Percentiles rank a stretch among this genome's conserved stretches.
These are phyloP conservation scores for Tupaia tana DNA, from an alignment of 2,113 vertebrate genomes.

Conservation along the genomic window DNA sequence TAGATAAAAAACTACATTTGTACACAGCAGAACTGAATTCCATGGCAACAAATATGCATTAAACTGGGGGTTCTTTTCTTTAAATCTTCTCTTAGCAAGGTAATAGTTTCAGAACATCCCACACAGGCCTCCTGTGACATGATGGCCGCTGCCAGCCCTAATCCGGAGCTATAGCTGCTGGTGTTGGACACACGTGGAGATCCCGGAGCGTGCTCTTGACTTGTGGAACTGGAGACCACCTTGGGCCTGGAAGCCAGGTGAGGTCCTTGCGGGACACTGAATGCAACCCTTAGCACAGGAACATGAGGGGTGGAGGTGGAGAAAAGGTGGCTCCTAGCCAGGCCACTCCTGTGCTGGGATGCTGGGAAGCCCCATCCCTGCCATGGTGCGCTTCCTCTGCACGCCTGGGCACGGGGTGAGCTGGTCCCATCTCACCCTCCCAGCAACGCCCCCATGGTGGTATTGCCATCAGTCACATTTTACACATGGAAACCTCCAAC, in stretches of 20 bases:
- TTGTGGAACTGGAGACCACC: background rate
- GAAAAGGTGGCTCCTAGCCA: background rate
- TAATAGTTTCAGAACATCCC: constrained; percentile 69
- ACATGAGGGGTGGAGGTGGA: fast-evolving
- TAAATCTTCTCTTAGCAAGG: constrained; percentile 72
- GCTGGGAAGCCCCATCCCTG: no score
- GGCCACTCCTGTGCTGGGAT: fast-evolving
- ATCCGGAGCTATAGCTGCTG: background rate
- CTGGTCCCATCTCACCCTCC: background rate
- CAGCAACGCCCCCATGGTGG: fast-evolving
- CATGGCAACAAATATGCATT: constrained; percentile 87
- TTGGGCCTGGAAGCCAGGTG: background rate
- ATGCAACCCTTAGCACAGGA: background rate
- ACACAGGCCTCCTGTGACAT: background rate
- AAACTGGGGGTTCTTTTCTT: constrained; percentile 70
- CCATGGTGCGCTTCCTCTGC: background rate
- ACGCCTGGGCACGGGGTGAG: fast-evolving
- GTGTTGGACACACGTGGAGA: constrained; percentile 47
- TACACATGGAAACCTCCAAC: background rate
- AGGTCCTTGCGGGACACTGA: background rate
- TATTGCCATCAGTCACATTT: background rate
- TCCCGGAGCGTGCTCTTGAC: constrained; percentile 29
- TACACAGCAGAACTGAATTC: constrained; percentile 82
- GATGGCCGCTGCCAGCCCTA: background rate
- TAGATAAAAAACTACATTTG: constrained; percentile 84